phyloP scores from a whole-genome alignment of 2,888 invertebrate species.

The Drosophila mettleri region DNA sequence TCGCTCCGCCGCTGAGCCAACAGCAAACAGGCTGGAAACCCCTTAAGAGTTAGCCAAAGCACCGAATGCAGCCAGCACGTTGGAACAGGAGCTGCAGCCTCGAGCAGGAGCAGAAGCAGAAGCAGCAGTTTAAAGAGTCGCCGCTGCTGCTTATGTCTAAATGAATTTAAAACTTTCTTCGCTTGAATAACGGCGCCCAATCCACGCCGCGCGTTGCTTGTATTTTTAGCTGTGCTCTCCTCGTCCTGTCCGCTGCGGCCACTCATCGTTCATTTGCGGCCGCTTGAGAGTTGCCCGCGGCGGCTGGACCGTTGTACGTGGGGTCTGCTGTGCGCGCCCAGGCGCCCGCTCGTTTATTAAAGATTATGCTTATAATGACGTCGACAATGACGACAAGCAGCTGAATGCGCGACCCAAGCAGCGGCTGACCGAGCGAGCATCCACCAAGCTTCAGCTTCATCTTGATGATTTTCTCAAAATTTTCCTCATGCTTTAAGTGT shows the following conservation, averaged over 20 bases:
- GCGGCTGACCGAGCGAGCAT: constrained; percentile 11
- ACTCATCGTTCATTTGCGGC: constrained; percentile 60
- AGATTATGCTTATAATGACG: constrained; percentile 81
- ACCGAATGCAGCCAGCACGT: constrained; percentile 38
- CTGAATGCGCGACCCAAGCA: constrained; percentile 42
- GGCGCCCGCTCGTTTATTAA: constrained; percentile 77
- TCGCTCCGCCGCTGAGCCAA: constrained; percentile 1
- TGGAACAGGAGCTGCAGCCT: no score
- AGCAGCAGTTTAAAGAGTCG: constrained; percentile 71
- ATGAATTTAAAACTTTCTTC: constrained; percentile 80
- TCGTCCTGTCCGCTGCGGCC: constrained; percentile 20
- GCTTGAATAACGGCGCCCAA: constrained; percentile 69
- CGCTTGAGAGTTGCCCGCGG: constrained; percentile 69
- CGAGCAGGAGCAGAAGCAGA: no score
- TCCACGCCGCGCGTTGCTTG: background rate
- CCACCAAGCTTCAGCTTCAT: constrained; percentile 34
- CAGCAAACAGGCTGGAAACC: constrained; percentile 38
- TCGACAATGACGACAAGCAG: constrained; percentile 78
- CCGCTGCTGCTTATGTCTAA: constrained; percentile 72
- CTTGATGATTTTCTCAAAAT: constrained; percentile 77
- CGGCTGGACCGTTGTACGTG: constrained; percentile 25
- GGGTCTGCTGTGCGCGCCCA: constrained; percentile 28
- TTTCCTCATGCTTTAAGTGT: constrained; percentile 36
- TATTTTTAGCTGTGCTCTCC: constrained; percentile 2
- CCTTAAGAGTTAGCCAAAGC: constrained; percentile 42